phyloP scores from a whole-genome alignment of 2,888 invertebrate genomes.

The Pseudolycoriella hygida region DNA sequence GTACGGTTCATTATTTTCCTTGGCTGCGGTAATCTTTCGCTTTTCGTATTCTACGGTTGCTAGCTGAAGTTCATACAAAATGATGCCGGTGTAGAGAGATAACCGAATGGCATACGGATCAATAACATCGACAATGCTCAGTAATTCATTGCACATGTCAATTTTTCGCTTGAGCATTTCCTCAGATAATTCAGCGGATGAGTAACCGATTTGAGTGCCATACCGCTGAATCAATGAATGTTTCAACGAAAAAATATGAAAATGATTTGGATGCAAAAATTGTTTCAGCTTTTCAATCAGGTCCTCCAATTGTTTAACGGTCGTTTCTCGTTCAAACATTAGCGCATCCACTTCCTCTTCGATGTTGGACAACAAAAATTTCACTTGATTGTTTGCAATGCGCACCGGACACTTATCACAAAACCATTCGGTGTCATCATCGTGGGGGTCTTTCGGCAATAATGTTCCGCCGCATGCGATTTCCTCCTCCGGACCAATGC shows the following conservation, averaged over 20 bases:
- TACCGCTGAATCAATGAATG: conserved; percentile 69
- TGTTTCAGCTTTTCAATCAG: conserved; percentile 49
- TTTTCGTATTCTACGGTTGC: conserved; percentile 18
- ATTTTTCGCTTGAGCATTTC: conserved; percentile 45
- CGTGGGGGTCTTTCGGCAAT: conserved; percentile 49
- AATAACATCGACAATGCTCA: conserved; percentile 40
- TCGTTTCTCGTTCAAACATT: conserved; percentile 25
- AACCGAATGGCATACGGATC: conserved; percentile 60
- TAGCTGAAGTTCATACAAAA: conserved; percentile 51
- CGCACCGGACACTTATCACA: conserved; percentile 51
- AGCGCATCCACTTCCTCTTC: conserved; percentile 51
- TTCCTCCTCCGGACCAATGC: conserved; percentile 17
- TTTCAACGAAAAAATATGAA: conserved; percentile 62
- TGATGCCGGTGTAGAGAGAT: conserved; percentile 58
- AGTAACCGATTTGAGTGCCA: conserved; percentile 46
- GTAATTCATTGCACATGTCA: conserved; percentile 45
- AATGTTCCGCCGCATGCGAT: conserved; percentile 47
- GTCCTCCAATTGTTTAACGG: conserved; percentile 40
- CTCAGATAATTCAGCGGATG: conserved; percentile 33
- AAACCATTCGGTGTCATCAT: conserved; percentile 55
- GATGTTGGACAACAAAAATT: conserved; percentile 11
- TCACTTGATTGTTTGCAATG: conserved; percentile 45
- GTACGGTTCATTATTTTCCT: conserved; percentile 8
- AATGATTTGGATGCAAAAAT: conserved; percentile 70
- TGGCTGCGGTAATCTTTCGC: not conserved